Percentiles rank a stretch among this genome's conserved stretches.
phyloP scores from a whole-genome alignment of 1,140 invertebrate species.

The Lutraria rhynchaena region DNA sequence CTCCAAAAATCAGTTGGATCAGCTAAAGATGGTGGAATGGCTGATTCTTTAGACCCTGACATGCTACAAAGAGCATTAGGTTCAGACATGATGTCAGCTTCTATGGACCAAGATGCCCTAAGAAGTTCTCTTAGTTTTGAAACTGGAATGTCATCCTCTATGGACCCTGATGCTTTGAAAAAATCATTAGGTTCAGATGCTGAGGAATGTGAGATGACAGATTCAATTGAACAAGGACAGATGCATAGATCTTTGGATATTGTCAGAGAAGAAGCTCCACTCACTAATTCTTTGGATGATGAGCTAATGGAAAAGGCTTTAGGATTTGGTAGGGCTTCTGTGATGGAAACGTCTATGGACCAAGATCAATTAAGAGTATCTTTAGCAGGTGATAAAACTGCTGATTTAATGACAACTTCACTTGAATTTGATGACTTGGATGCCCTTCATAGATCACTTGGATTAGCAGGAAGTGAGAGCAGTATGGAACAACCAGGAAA shows the following conservation, averaged over 20 bases:
- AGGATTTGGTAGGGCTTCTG: constrained; percentile 44
- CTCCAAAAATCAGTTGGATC: constrained; percentile 49
- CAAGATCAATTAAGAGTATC: constrained; percentile 39
- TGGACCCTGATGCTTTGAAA: constrained; percentile 50
- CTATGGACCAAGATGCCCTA: constrained; percentile 48
- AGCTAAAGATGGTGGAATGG: constrained; percentile 33
- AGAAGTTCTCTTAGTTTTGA: constrained; percentile 47
- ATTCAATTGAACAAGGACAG: constrained; percentile 54
- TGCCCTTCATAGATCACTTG: constrained; percentile 56
- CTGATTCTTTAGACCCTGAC: constrained; percentile 50
- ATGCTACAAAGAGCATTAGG: constrained; percentile 45
- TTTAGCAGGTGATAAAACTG: constrained; percentile 35
- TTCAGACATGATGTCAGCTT: constrained; percentile 31
- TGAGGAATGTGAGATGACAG: constrained; percentile 25
- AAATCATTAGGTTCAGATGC: constrained; percentile 27
- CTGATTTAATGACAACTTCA: constrained; percentile 54
- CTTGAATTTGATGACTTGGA: constrained; percentile 58
- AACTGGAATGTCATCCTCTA: constrained; percentile 42
- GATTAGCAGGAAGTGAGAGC: constrained; percentile 46
- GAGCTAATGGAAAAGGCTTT: constrained; percentile 57
- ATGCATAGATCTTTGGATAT: constrained; percentile 43
- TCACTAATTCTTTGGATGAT: constrained; percentile 57
- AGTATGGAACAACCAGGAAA: constrained; percentile 35
- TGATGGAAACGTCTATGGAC: constrained; percentile 49
- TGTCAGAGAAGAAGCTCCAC: constrained; percentile 13